These are phyloP conservation scores for Cyphomyrmex costatus DNA, from an alignment of 1,140 invertebrate genomes.

Conservation along the genomic window DNA sequence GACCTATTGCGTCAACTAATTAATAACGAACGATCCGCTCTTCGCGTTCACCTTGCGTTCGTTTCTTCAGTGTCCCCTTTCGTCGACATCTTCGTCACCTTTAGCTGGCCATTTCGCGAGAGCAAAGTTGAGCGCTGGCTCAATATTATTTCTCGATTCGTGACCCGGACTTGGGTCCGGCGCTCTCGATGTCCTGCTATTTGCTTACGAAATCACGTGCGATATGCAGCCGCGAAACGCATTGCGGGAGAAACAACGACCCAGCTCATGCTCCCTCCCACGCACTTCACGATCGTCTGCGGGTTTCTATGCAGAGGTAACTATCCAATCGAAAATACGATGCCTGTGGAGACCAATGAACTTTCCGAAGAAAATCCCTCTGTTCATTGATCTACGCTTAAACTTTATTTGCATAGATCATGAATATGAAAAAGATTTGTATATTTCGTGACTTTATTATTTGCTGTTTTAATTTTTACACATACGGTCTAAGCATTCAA, in stretches of 20 bases:
- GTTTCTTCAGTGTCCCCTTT: slow-evolving; percentile 2
- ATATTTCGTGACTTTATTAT: not conserved
- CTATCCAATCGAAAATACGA: not conserved
- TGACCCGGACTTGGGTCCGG: slow-evolving; percentile 65
- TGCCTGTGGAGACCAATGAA: not conserved
- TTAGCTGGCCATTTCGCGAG: slow-evolving; percentile 7
- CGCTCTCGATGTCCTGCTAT: slow-evolving; percentile 43
- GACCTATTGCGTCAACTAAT: slow-evolving; percentile 76
- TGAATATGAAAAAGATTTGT: not conserved
- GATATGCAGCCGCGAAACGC: slow-evolving; percentile 56
- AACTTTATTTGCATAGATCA: not conserved
- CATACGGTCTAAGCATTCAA: not conserved
- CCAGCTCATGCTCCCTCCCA: not conserved
- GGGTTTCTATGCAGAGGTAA: not conserved
- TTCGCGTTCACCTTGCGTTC: slow-evolving; percentile 41
- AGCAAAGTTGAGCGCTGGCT: slow-evolving; percentile 13
- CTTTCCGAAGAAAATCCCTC: not conserved
- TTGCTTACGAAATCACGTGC: slow-evolving; percentile 46
- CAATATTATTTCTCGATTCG: slow-evolving; percentile 69
- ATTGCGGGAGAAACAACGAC: slow-evolving; percentile 37
- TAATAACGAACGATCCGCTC: slow-evolving; percentile 55
- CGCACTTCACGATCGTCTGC: slow-evolving; percentile 1
- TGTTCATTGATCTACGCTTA: not conserved
- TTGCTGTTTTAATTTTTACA: not conserved
- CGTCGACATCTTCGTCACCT: slow-evolving; percentile 28